These are phyloP conservation scores for Lagocephalus sceleratus DNA, from an alignment of 2,797 vertebrate genomes.

Conservation along the genomic window DNA sequence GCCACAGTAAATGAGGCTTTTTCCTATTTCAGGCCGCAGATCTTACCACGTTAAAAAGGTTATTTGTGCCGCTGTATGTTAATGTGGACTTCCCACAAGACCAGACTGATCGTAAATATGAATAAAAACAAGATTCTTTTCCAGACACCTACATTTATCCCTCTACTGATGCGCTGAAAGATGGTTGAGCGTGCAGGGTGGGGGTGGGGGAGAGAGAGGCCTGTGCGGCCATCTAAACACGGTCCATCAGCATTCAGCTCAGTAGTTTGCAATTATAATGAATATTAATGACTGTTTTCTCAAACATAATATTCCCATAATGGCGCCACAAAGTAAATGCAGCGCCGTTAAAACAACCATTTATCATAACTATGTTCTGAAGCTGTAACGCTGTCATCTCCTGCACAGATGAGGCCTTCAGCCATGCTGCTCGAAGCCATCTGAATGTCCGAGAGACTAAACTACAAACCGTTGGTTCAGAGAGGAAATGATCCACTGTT, in stretches of 20 bases:
- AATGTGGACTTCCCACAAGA: conserved; percentile 32
- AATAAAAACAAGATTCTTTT: conserved; percentile 41
- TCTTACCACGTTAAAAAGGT: conserved; percentile 3
- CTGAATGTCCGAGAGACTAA: conserved; percentile 17
- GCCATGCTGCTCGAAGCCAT: conserved; percentile 49
- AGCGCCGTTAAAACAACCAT: conserved; percentile 76
- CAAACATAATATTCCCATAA: conserved; percentile 79
- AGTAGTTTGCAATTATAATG: conserved; percentile 76
- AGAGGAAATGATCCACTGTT: conserved; percentile 10
- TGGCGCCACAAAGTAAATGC: conserved; percentile 77
- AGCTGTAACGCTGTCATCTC: conserved; percentile 68
- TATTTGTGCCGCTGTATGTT: conserved; percentile 18
- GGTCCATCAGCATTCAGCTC: conserved; percentile 75
- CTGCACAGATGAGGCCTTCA: conserved; percentile 62
- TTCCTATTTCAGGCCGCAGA: conserved; percentile 20
- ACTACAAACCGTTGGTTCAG: conserved; percentile 10
- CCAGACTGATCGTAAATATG: conserved; percentile 26
- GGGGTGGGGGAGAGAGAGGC: conserved; percentile 5
- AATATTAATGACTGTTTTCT: conserved; percentile 80
- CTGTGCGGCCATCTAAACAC: conserved; percentile 47
- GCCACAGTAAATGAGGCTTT: conserved; percentile 13
- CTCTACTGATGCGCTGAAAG: conserved; percentile 46
- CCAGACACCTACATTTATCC: conserved; percentile 46
- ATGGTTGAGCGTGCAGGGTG: conserved; percentile 36
- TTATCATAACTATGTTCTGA: conserved; percentile 75